Evolutionary conservation across 2,888 invertebrate species (phyloP).

Genomic region (Agrilus mali): DNA sequence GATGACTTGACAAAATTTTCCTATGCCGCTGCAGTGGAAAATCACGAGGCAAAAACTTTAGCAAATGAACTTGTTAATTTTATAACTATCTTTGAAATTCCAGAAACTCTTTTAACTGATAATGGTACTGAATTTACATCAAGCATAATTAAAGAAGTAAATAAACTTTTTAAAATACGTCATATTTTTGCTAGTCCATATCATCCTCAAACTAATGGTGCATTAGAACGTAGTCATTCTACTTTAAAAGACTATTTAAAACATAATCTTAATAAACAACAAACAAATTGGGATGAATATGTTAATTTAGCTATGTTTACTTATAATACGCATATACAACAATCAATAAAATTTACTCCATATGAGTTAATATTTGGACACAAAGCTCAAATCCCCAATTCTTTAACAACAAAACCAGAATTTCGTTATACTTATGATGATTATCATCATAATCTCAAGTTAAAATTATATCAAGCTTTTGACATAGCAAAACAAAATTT

Average conservation of each 20-base stretch:
- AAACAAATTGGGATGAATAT: slow-evolving; percentile 8
- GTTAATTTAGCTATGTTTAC: slow-evolving; percentile 15
- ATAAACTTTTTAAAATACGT: slow-evolving; percentile 17
- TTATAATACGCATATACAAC: slow-evolving; percentile 18
- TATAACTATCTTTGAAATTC: slow-evolving; percentile 7
- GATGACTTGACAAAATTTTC: slow-evolving; percentile 15
- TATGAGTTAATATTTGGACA: slow-evolving; percentile 19
- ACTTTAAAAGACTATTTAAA: slow-evolving; percentile 19
- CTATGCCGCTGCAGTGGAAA: slow-evolving; percentile 17
- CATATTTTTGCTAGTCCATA: slow-evolving; percentile 17
- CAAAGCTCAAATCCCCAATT: slow-evolving; percentile 13
- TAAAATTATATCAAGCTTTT: slow-evolving; percentile 14
- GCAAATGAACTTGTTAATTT: too few relatives aligned
- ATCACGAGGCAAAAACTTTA: slow-evolving; percentile 18
- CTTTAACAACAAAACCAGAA: slow-evolving; percentile 15
- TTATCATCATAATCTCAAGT: slow-evolving; percentile 12
- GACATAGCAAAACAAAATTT: too few relatives aligned
- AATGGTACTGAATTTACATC: slow-evolving; percentile 14
- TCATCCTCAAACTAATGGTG: slow-evolving; percentile 18
- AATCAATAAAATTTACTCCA: slow-evolving; percentile 17
- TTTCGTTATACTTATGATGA: slow-evolving; percentile 18
- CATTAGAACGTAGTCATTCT: slow-evolving; percentile 20
- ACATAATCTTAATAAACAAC: slow-evolving; percentile 17
- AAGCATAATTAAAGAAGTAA: slow-evolving; percentile 7
- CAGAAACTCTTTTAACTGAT: slow-evolving; percentile 11